Conservation (phyloP, 92 coral and sea anemone genomes). For the Porites divaricata region DNA sequence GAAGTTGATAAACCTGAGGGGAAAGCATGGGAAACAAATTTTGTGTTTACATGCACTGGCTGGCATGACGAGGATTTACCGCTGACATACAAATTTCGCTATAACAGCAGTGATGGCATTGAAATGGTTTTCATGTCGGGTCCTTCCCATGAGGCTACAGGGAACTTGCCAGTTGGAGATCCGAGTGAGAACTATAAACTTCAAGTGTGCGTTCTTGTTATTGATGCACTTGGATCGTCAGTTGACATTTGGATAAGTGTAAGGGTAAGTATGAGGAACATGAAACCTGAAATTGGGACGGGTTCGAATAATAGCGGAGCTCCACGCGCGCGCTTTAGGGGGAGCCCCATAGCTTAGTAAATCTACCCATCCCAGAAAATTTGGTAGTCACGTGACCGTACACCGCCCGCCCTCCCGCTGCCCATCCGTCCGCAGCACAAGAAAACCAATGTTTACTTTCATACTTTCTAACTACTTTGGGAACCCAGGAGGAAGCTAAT, state of each 20-base stretch:
- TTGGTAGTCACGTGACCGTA: too few relatives aligned
- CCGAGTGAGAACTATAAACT: slow-evolving; percentile 42
- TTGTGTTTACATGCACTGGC: slow-evolving; percentile 65
- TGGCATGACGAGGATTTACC: slow-evolving; percentile 83
- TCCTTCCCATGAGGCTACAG: slow-evolving; percentile 35
- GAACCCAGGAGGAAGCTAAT: too few relatives aligned
- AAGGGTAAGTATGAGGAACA: slow-evolving; percentile 37
- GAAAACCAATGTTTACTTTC: too few relatives aligned
- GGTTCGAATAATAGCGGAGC: not conserved
- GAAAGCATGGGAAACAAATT: slow-evolving; percentile 76
- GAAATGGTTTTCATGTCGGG: slow-evolving; percentile 84
- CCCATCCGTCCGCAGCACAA: too few relatives aligned
- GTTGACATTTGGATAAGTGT: slow-evolving; percentile 45
- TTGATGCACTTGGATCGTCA: slow-evolving; percentile 69
- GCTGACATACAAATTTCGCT: slow-evolving; percentile 75
- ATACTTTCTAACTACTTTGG: too few relatives aligned
- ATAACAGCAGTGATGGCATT: slow-evolving; percentile 72
- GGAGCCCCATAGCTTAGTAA: too few relatives aligned
- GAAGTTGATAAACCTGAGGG: slow-evolving; percentile 64
- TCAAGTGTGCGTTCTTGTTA: slow-evolving; percentile 56
- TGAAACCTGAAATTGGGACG: not conserved
- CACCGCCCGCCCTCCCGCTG: too few relatives aligned
- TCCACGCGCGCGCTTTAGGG: too few relatives aligned
- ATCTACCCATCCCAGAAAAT: too few relatives aligned
- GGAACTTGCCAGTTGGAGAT: slow-evolving; percentile 83